Base-by-base conservation (phyloP, 2,888 invertebrate genomes). In the Ophion slaviceki region DNA sequence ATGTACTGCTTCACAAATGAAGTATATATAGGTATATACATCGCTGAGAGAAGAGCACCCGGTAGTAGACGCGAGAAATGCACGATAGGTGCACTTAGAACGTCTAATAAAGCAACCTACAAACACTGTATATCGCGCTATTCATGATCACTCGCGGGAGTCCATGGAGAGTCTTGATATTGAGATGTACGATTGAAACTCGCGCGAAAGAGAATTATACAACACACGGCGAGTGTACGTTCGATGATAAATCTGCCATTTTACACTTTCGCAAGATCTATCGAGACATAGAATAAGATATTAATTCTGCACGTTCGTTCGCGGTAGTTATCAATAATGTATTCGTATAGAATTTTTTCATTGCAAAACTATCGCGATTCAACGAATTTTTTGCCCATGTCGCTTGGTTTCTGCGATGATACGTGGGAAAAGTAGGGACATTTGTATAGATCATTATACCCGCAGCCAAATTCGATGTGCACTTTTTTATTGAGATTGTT, bases 81-180 rank as follows among this genome's bases (percentile, higher is more conserved):
- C 80, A 53, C 76, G 75, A 76, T 24, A 76, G 80, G 68, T 84
- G 84, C 84, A 84, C 80, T 84, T 80, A 80, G 40, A 80, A 59
- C 84, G 84, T 84, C 84, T 72, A 84, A 84, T 84, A 84, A 84
- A 84, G 80, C 80, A 84, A 77, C 84, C 80, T 72, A 84, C 80
- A 80, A 84, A 84, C 71, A 80, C 84, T 71, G 53, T 62, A 62
- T 74, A 76, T 66, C 76, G 76, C 72, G 80, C 80, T 66, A 80
- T 84, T 80, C 76, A 53, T 76, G 66, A 76, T 84, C 80, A 64
- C 75, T 74, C 75, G 61, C 40, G 72, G 36, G 53, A 76, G 24
- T 36, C 76, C 17, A 78, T 78, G 40, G 71, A 84, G 71, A 80
- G 66, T 24, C 80, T 75, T 57, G 84, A 36, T 76, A 84, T 84